These are phyloP conservation scores for Tolypeutes matacus DNA, from an alignment of 2,797 vertebrate genomes.

Conservation along the genomic window DNA sequence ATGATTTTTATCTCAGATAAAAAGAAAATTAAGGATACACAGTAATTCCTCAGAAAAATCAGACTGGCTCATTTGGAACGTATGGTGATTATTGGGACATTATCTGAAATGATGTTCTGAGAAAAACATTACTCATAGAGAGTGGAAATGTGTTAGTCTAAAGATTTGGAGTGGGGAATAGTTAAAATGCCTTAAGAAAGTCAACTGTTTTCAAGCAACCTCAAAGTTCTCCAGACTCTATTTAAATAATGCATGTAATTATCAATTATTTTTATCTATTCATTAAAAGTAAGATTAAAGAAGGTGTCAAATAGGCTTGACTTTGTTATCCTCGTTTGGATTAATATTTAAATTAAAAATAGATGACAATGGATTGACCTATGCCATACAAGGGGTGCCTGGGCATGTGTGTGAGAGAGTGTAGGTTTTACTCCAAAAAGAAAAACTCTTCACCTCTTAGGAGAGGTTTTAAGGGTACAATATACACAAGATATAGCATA, in stretches of 20 bases:
- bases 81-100: slow-evolving; percentile 14
- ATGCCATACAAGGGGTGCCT: neutral
- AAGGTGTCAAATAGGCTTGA: slow-evolving; percentile 32
- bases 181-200: slow-evolving; percentile 59
- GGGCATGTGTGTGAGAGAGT: neutral
- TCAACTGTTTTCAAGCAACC: slow-evolving; percentile 60
- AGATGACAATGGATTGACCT: neutral
- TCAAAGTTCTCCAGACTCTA: neutral
- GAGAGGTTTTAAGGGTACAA: neutral
- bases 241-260: slow-evolving; percentile 76
- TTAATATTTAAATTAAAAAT: slow-evolving; percentile 57
- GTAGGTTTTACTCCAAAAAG: no score
- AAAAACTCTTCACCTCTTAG: no score
- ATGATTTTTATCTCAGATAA: slow-evolving; percentile 40
- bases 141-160: slow-evolving; percentile 44
- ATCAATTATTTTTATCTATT: slow-evolving; percentile 73
- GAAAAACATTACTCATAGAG: slow-evolving; percentile 56
- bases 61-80: neutral
- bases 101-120: neutral
- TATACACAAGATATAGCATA: neutral
- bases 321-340: slow-evolving; percentile 54
- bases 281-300: slow-evolving; percentile 70
- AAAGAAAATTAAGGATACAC: neutral
- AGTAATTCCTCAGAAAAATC: slow-evolving; percentile 42
- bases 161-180: neutral